Conservation (phyloP, 2,888 invertebrate species). For the Mesodorylaimus sp. region DNA sequence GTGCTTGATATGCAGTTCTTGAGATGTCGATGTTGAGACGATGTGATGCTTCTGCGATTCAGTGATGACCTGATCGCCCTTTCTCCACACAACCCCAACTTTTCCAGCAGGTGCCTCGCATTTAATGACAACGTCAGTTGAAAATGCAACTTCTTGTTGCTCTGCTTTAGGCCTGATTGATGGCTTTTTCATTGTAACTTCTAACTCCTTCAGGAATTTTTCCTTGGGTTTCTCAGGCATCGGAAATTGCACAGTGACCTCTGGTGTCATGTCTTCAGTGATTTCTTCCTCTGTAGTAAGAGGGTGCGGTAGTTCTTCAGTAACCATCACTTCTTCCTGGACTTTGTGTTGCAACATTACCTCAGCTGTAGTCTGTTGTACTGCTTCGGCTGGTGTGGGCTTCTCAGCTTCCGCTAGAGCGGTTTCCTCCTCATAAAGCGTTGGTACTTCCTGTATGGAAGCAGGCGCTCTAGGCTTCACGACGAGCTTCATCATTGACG, state of each 20-base stretch:
- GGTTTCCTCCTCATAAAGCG: too few species aligned
- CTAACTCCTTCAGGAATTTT: not conserved
- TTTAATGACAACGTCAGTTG: not conserved
- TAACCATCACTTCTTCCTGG: not conserved
- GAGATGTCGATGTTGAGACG: not conserved
- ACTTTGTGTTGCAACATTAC: too few species aligned
- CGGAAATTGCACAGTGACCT: too few species aligned
- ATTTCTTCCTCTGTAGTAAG: not conserved
- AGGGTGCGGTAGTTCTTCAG: not conserved
- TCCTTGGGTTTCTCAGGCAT: too few species aligned
- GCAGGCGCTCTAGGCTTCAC: too few species aligned
- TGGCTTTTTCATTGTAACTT: not conserved
- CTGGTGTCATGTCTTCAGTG: not conserved
- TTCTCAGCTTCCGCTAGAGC: too few species aligned
- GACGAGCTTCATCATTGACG: too few species aligned
- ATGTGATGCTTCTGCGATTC: not conserved
- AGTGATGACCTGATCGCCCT: not conserved
- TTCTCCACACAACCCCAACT: not conserved
- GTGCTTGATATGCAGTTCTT: conserved; percentile 19
- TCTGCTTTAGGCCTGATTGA: not conserved
- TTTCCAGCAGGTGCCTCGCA: not conserved
- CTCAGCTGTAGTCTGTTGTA: too few species aligned
- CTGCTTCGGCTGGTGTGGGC: too few species aligned
- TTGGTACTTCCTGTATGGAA: too few species aligned
- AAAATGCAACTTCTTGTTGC: not conserved